phyloP scores from a whole-genome alignment of 2,888 invertebrate species.

The Sinodicranocentrus sp. region DNA sequence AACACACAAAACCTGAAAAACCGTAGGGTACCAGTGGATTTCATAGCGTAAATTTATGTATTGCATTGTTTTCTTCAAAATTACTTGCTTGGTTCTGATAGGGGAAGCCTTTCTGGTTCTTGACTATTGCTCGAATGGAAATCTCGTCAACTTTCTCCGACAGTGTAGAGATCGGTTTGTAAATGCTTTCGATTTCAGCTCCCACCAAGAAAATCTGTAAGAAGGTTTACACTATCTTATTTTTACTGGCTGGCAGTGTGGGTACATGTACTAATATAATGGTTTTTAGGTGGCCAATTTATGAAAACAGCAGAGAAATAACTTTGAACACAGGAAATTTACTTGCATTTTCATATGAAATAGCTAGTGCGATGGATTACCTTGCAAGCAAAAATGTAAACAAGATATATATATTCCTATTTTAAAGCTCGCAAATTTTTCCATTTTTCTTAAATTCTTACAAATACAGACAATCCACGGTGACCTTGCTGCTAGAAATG shows the following conservation, averaged over 20 bases:
- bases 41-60: not conserved
- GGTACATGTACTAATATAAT: not conserved
- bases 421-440: not conserved
- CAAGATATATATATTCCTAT: not conserved
- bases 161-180: conserved; percentile 31
- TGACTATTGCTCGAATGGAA: conserved; percentile 61
- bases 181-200: conserved; percentile 46
- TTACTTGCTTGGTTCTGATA: conserved; percentile 3
- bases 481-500: conserved; percentile 68
- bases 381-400: conserved; percentile 56
- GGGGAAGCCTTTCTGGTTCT: conserved; percentile 59
- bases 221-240: not conserved
- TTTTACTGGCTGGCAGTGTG: not conserved
- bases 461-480: conserved; percentile 70
- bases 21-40: conserved; percentile 9
- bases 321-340: conserved; percentile 47
- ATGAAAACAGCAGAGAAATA: conserved; percentile 33
- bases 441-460: too few relatives aligned
- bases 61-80: not conserved
- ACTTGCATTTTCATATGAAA: conserved; percentile 38
- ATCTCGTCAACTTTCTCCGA: conserved; percentile 31
- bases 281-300: conserved; percentile 42
- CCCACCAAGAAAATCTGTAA: conserved; percentile 9
- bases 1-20: conserved; percentile 49
- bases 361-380: conserved; percentile 54